Percentiles rank a stretch among this genome's conserved stretches.
These are phyloP conservation scores for Heteromyza rotundicornis DNA, from an alignment of 2,888 invertebrate species.

Conservation along the genomic window DNA sequence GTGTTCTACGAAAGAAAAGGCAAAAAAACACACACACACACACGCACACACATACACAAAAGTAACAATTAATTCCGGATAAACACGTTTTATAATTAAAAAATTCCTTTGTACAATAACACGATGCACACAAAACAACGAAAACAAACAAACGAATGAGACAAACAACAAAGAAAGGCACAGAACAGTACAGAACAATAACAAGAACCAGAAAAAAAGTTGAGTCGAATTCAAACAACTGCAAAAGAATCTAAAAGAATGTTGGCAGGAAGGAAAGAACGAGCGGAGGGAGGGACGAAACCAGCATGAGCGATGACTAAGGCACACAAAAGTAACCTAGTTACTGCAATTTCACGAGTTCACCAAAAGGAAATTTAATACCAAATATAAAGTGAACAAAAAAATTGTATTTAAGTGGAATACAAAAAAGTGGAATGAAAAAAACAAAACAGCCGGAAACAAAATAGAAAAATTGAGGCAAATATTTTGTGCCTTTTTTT, in stretches of 20 bases:
- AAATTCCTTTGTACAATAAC: slow-evolving; percentile 45
- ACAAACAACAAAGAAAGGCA: slow-evolving; percentile 27
- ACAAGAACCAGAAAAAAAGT: neutral
- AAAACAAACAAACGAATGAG: neutral
- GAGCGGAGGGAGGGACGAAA: neutral
- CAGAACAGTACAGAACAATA: neutral
- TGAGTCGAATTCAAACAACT: neutral
- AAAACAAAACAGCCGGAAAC: neutral
- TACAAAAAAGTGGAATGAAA: neutral
- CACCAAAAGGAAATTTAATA: neutral
- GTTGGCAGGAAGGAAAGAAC: no score
- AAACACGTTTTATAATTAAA: slow-evolving; percentile 55
- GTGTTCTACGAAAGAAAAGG: no score
- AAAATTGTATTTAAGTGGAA: no score
- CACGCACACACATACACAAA: no score
- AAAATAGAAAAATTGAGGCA: no score
- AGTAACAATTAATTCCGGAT: slow-evolving; percentile 52
- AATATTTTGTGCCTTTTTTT: neutral
- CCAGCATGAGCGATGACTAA: neutral
- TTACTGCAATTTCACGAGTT: slow-evolving; percentile 19
- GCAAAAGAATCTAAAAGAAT: neutral
- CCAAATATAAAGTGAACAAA: neutral
- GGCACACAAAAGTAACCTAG: slow-evolving; percentile 16
- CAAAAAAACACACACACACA: no score
- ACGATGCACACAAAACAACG: slow-evolving; percentile 18